Conservation (phyloP, 2,113 vertebrate species). For the Agapornis roseicollis region DNA sequence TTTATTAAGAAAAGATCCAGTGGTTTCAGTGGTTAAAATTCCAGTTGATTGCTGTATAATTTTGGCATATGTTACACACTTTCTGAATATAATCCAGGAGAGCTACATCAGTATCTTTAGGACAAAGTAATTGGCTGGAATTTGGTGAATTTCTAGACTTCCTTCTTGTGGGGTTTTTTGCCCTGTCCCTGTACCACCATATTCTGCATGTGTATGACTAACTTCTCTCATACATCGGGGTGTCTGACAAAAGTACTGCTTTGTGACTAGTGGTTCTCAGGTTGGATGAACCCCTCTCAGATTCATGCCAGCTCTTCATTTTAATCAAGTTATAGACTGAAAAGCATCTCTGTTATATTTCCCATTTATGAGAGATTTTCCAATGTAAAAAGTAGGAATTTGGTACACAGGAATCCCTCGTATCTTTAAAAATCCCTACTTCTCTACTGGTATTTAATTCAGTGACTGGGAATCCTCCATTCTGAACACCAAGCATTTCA, state of each 20-base stretch:
- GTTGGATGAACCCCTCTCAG: not conserved
- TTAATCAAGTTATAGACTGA: not conserved
- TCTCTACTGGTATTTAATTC: not conserved
- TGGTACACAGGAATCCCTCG: not conserved
- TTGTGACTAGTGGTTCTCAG: not conserved
- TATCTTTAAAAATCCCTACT: not conserved
- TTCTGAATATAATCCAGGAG: not conserved
- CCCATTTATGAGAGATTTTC: not conserved
- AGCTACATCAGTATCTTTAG: not conserved
- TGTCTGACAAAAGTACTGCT: not conserved
- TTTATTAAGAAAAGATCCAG: conserved; percentile 36
- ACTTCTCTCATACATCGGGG: not conserved
- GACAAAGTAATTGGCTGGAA: not conserved
- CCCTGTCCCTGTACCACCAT: not conserved
- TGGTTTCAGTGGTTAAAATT: conserved; percentile 29
- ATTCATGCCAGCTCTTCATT: not conserved
- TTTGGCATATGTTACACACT: not conserved
- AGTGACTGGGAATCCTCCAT: not conserved
- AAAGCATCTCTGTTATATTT: not conserved
- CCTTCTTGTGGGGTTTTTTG: not conserved
- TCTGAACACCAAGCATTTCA: not conserved
- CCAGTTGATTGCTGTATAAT: conserved; percentile 1
- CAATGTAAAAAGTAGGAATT: not conserved
- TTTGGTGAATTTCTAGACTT: not conserved
- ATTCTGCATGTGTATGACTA: not conserved